These are phyloP conservation scores for Leptinotarsa peninsularis DNA, from an alignment of 2,888 invertebrate species.

Conservation along the genomic window DNA sequence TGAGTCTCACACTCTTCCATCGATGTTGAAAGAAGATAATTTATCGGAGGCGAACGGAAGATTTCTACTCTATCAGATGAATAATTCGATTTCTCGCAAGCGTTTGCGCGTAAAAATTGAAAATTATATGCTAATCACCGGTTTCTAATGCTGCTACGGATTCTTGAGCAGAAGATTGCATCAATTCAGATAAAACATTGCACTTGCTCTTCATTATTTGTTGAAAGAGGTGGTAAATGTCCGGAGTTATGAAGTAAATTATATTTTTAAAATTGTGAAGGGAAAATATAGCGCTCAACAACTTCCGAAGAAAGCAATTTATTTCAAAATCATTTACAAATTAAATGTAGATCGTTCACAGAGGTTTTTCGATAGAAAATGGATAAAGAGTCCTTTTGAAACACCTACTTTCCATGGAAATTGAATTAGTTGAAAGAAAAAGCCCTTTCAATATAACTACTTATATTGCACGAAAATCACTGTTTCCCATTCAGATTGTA, in stretches of 20 bases:
- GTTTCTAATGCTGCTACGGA: conserved; percentile 21
- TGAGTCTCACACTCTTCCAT: conserved; percentile 26
- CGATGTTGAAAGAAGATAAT: conserved; percentile 26
- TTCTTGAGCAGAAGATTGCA: conserved; percentile 19
- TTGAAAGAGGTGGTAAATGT: conserved; percentile 2
- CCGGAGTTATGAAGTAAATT: neutral
- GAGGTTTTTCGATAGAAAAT: no score
- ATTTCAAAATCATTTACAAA: no score
- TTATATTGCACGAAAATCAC: no score
- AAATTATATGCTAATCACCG: conserved; percentile 45
- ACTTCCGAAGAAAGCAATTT: no score
- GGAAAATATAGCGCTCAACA: no score
- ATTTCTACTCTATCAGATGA: conserved; percentile 48
- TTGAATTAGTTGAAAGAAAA: no score
- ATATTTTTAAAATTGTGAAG: no score
- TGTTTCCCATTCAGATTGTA: no score
- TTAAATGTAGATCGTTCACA: no score
- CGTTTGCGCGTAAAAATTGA: conserved; percentile 53
- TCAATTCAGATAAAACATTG: conserved; percentile 19
- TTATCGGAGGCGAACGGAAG: conserved; percentile 25
- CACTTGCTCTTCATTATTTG: neutral
- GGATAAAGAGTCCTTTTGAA: no score
- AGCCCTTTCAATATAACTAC: no score
- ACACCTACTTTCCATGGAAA: no score
- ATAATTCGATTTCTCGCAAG: conserved; percentile 51